These are phyloP conservation scores for Fringilla coelebs DNA, from an alignment of 2,797 vertebrate genomes.

Conservation along the genomic window DNA sequence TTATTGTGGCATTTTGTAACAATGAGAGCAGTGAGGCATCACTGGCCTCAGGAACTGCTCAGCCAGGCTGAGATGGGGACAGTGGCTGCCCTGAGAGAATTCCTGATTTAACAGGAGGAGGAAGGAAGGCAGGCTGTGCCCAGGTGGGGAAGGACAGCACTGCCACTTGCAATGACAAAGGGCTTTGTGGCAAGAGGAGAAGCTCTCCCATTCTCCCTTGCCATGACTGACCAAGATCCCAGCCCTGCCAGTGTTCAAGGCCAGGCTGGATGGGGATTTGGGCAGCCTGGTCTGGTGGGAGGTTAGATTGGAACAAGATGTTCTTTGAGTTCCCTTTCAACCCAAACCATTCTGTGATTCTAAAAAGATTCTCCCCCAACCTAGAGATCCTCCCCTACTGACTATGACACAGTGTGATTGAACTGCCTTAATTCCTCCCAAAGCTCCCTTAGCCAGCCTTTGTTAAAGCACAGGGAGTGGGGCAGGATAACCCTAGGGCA, in stretches of 20 bases:
- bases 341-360: neutral
- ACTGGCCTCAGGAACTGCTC: neutral
- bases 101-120: neutral
- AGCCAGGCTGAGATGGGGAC: neutral
- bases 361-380: neutral
- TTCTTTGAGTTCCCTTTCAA: neutral
- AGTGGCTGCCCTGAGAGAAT: neutral
- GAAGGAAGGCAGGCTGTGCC: accelerated
- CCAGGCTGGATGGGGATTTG: neutral
- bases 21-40: neutral
- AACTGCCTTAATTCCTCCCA: neutral
- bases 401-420: no score
- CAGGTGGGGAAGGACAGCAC: neutral
- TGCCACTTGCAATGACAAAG: neutral
- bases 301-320: neutral
- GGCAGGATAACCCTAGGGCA: neutral
- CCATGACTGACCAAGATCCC: neutral
- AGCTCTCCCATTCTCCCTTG: neutral
- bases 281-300: neutral
- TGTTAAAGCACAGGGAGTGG: neutral
- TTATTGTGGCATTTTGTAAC: neutral
- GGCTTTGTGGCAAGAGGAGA: neutral
- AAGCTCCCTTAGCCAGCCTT: neutral
- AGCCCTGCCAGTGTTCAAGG: neutral
- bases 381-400: neutral